Evolutionary conservation across 2,888 invertebrate species (phyloP), one percentile per base, ranked within the genome.

Genomic region (Macrosoma leucophasiata): DNA sequence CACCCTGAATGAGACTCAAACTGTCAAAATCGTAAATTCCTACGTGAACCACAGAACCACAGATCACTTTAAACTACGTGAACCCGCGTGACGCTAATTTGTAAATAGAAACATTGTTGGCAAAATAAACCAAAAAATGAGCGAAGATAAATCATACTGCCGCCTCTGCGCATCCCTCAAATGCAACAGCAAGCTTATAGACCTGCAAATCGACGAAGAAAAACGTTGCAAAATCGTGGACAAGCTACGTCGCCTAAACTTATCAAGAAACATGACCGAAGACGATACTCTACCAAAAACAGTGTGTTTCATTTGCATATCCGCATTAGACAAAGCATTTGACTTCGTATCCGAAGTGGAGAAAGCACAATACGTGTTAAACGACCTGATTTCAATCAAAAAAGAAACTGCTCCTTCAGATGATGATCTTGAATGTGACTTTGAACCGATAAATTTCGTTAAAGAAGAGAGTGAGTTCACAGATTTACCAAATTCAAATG

Each of bases 291-390:
- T 35, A 6, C 37, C 40, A 2, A 40, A 37, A 27, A 33, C 29
- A 2, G 22, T 30, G 2, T 36, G 36, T 27, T 31, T 26, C 6
- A 10, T 24, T 1, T 35, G 35, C 9, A 13, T 29, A 2, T 20
- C 17, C n/a, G 9, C 17, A 5, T 30, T 32, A 9, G 59, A 74
- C 17, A 62, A 50, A 25, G 67, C 72, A 4, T 63, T 52, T 32
- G 60, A 67, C 2, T 75, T 79, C 33, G 55, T 75, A 8, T 28
- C 48, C 4, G 39, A 48, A 2, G 50, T 79, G 9, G 66, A 78
- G 33, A 52, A 48, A 10, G 71, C 76, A 0, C 76, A 78, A 43
- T 39, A 25, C 1, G 41, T 55, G 1, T 34, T 77, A 19, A 48
- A 43, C 11, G 49, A 57, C 18, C 39, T 63, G 8, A 39, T 42